Evolutionary conservation across 2,888 invertebrate species (phyloP).

Genomic region (Oithona nana): DNA sequence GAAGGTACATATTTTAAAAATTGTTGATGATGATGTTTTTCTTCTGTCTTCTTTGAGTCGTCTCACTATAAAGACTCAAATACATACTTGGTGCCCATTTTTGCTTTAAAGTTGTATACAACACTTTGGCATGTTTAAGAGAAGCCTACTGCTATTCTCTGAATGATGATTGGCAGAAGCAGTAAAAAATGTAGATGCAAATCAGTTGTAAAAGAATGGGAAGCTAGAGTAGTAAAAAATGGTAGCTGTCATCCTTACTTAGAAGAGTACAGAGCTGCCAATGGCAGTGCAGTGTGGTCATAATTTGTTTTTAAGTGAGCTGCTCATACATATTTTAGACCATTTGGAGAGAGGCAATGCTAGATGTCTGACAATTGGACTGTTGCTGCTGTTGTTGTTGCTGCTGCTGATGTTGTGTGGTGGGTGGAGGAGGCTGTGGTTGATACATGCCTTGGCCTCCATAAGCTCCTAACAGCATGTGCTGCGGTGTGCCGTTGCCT

Average conservation of each 20-base stretch:
- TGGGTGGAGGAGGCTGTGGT: background rate
- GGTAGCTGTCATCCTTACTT: background rate
- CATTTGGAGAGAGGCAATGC: constrained; percentile 2
- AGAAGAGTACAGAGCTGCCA: background rate
- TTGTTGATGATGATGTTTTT: too few relatives aligned
- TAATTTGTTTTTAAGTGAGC: background rate
- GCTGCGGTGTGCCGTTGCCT: background rate
- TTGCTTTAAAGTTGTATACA: too few relatives aligned
- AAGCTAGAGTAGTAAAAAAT: background rate
- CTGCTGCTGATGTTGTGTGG: background rate
- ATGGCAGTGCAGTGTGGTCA: background rate
- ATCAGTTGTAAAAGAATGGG: too few relatives aligned
- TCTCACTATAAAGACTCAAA: too few relatives aligned
- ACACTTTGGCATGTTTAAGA: too few relatives aligned
- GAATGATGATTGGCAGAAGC: too few relatives aligned
- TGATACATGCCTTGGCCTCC: background rate
- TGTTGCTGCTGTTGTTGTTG: background rate
- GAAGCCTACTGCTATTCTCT: too few relatives aligned
- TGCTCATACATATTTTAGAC: background rate
- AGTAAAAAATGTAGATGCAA: background rate
- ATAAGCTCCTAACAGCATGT: background rate
- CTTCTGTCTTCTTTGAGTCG: too few relatives aligned
- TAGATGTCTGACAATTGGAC: constrained; percentile 3
- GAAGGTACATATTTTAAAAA: too few relatives aligned
- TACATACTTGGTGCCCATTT: too few relatives aligned